Evolutionary conservation across 2,888 invertebrate genomes (phyloP), one percentile per base, ranked within the genome.

Genomic region (Stenolophus ochropezus): DNA sequence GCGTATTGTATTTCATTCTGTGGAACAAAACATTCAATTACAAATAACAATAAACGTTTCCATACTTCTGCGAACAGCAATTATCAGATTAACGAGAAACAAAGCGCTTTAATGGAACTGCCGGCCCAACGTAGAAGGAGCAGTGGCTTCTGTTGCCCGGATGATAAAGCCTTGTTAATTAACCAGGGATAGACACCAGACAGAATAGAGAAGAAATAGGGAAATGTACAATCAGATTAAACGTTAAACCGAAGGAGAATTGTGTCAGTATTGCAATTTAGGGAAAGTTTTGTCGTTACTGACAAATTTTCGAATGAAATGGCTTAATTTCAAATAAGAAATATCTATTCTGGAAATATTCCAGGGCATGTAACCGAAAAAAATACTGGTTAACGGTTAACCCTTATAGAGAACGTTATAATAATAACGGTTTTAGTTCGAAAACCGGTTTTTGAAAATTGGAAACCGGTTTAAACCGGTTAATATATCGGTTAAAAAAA

Each of bases 41-140:
- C 61, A 25, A 61, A 61, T 61, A 61, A 25, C 25, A 61, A 61
- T 61, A 61, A 58, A 61, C 61, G 56, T 56, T 27, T 25, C 61
- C 25, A 25, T 61, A 25, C 61, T 61, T 61, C 61, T 61, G n/a
- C 61, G 61, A 61, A 61, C 61, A 61, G 14, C 61, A 61, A 61
- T 61, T 61, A 61, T 61, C 61, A 23, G 61, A 61, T 61, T 61
- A 61, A 25, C 25, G 2, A 23, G n/a, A 61, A 61, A 61, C 61
- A 61, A 61, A 25, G 61, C 14, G 61, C 61, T 4, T 8, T 61
- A 61, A 61, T 61, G 61, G 61, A 61, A 61, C 27, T 23, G 4
- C 27, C 25, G 0, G 0, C 4, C 2, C n/a, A 61, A 23, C 4
- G 25, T 61, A n/a, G 14, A 6, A 61, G 33, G 8, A 42, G 11